These are phyloP conservation scores for Danionella cerebrum DNA, from an alignment of 2,113 vertebrate species.

Conservation along the genomic window DNA sequence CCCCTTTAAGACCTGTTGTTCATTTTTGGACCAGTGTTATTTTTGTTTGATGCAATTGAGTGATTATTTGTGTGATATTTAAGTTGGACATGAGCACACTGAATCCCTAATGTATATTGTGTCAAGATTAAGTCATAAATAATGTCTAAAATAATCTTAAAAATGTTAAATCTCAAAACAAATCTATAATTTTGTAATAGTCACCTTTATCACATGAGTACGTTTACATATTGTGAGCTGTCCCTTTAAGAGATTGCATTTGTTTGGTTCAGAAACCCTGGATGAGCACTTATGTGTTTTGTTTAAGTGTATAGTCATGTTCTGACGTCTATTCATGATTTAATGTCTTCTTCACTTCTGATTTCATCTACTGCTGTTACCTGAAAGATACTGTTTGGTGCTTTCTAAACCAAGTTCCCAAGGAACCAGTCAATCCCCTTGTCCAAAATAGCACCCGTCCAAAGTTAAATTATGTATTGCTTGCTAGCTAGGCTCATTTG, in stretches of 20 bases:
- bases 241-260: not conserved
- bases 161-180: no score
- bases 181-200: no score
- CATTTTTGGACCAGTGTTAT: conserved; percentile 28
- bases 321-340: not conserved
- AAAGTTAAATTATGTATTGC: conserved; percentile 50
- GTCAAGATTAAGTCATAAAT: not conserved
- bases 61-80: not conserved
- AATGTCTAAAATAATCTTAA: no score
- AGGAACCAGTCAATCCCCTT: conserved; percentile 24
- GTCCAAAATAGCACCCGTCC: conserved; percentile 39
- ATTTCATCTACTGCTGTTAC: conserved; percentile 1
- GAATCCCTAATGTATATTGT: not conserved
- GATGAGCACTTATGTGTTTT: conserved; percentile 30
- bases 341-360: not conserved
- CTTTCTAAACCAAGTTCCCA: conserved; percentile 29
- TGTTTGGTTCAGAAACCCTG: not conserved
- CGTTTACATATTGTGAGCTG: no score
- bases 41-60: not conserved
- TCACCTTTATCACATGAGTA: no score
- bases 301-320: not conserved
- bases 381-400: conserved; percentile 29
- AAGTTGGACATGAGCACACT: not conserved
- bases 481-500: conserved; percentile 51
- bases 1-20: not conserved